A percentile compares a stretch with the other conserved stretches of the same genome.
Evolutionary conservation across 2,888 invertebrate genomes (phyloP).

Genomic region (Melipona bicolor): DNA sequence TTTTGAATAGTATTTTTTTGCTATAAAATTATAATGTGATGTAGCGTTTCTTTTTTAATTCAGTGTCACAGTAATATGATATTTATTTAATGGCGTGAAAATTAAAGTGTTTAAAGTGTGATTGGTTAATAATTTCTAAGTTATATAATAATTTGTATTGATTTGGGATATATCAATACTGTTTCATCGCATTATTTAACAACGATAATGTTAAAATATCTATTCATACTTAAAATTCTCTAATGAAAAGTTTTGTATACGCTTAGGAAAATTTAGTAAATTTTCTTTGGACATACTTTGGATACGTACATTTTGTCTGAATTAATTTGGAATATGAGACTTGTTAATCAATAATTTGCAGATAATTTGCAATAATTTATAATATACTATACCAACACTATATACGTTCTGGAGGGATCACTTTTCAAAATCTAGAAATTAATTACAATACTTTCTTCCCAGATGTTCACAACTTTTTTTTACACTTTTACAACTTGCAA

Average conservation of each 20-base stretch:
- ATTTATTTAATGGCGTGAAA: not conserved
- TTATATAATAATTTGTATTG: too few relatives aligned
- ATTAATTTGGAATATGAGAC: not conserved
- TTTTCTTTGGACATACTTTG: not conserved
- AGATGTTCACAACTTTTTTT: not conserved
- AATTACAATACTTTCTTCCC: not conserved
- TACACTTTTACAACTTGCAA: not conserved
- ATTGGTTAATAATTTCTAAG: too few relatives aligned
- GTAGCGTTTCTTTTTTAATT: too few relatives aligned
- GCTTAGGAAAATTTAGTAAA: not conserved
- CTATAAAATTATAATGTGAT: too few relatives aligned
- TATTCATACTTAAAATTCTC: not conserved
- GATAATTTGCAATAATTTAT: not conserved
- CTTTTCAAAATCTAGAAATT: not conserved
- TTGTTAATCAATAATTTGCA: not conserved
- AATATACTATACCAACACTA: not conserved
- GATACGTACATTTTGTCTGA: too few relatives aligned
- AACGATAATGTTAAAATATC: too few relatives aligned
- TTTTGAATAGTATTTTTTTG: not conserved
- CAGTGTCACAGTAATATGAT: too few relatives aligned
- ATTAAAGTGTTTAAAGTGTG: too few relatives aligned
- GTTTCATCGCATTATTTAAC: too few relatives aligned
- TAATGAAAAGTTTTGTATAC: not conserved
- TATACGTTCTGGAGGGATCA: not conserved
- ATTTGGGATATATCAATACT: too few relatives aligned